These are phyloP conservation scores for Ashinkailepas kermadecensis DNA, from an alignment of 2,888 invertebrate genomes.

Conservation along the genomic window DNA sequence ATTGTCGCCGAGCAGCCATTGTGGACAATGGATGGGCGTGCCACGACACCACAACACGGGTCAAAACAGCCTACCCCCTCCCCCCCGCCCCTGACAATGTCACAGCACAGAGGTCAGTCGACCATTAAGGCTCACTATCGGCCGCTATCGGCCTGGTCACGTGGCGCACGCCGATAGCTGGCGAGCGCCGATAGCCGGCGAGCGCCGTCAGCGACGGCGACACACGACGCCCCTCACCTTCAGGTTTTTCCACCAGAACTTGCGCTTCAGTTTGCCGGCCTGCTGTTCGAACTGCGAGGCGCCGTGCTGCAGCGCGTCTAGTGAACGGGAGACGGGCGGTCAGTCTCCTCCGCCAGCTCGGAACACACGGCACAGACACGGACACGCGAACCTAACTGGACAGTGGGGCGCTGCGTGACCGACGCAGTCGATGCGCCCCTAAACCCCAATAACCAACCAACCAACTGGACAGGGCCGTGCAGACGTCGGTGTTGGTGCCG, in stretches of 20 bases:
- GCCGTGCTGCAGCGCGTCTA: slow-evolving; percentile 86
- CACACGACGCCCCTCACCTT: slow-evolving; percentile 53
- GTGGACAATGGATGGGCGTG: background rate
- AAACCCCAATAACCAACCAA: too few relatives aligned
- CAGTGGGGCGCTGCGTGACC: too few relatives aligned
- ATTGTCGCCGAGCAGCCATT: too few relatives aligned
- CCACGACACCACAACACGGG: background rate
- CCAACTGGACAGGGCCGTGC: too few relatives aligned
- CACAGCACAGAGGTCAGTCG: background rate
- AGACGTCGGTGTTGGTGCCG: too few relatives aligned
- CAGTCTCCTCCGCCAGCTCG: background rate
- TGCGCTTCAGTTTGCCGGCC: slow-evolving; percentile 91
- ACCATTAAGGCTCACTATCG: background rate
- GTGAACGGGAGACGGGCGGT: slow-evolving; percentile 31
- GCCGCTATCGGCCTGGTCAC: background rate
- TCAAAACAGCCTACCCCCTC: too few relatives aligned
- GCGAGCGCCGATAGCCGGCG: background rate
- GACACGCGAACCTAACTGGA: background rate
- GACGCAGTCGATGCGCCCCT: too few relatives aligned
- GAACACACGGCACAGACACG: background rate
- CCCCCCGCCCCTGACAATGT: too few relatives aligned
- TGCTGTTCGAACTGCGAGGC: slow-evolving; percentile 96
- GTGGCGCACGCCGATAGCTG: background rate
- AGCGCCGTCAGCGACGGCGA: background rate
- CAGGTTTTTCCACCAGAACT: slow-evolving; percentile 96